phyloP scores from a whole-genome alignment of 2,797 vertebrate genomes.

The Euthynnus affinis region DNA sequence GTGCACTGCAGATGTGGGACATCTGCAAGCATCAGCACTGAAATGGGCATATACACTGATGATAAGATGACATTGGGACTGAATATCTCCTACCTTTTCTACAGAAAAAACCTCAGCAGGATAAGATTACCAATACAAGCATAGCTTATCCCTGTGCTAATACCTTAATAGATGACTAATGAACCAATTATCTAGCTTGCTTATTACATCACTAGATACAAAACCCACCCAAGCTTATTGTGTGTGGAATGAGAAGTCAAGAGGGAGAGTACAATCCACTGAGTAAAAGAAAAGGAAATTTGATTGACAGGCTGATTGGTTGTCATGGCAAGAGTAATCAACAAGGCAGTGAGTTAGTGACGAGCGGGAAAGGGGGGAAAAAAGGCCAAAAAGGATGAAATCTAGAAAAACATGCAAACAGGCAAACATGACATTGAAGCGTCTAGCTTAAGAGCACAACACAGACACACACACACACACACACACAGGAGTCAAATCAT shows the following conservation, averaged over 20 bases:
- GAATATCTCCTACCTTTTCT: not conserved
- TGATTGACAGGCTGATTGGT: slow-evolving; percentile 88
- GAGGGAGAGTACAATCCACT: slow-evolving; percentile 87
- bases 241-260: slow-evolving; percentile 56
- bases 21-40: slow-evolving; percentile 65
- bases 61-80: not conserved
- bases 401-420: slow-evolving; percentile 58
- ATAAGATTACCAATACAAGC: not conserved
- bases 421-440: slow-evolving; percentile 38
- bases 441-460: slow-evolving; percentile 13
- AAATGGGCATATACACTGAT: slow-evolving; percentile 14
- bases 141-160: not conserved
- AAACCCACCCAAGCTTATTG: slow-evolving; percentile 58
- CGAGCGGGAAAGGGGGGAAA: slow-evolving; percentile 18
- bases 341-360: slow-evolving; percentile 74
- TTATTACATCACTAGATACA: not conserved
- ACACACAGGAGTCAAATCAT: slow-evolving; percentile 45
- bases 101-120: not conserved
- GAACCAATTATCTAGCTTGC: not conserved
- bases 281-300: slow-evolving; percentile 64
- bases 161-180: not conserved
- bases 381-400: slow-evolving; percentile 33
- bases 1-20: slow-evolving; percentile 70
- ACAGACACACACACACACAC: slow-evolving; percentile 47
- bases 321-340: slow-evolving; percentile 83